These are phyloP conservation scores for Ganaspis brasiliensis DNA, from an alignment of 2,888 invertebrate genomes.

Conservation along the genomic window DNA sequence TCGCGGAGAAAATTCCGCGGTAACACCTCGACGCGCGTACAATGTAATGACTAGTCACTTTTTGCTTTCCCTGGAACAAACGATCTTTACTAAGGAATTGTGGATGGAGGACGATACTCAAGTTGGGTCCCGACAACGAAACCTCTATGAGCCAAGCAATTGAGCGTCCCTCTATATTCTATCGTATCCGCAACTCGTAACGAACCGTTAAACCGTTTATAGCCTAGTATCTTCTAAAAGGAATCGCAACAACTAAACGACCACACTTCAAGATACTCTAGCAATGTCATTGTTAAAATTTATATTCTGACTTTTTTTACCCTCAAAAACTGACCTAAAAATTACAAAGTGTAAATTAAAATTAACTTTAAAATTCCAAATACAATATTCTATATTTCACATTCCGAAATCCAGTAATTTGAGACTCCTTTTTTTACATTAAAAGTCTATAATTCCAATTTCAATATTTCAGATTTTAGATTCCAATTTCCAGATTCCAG, in stretches of 20 bases:
- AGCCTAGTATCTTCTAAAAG: constrained; percentile 65
- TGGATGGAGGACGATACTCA: constrained; percentile 27
- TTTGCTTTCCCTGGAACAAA: constrained; percentile 43
- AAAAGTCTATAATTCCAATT: too few relatives aligned
- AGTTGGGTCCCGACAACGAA: constrained; percentile 27
- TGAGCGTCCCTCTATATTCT: constrained; percentile 26
- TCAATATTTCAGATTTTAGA: too few relatives aligned
- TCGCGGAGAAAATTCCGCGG: constrained; percentile 45
- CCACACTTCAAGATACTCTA: not conserved
- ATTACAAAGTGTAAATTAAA: too few relatives aligned
- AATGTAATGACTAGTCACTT: constrained; percentile 46
- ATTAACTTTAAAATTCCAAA: too few relatives aligned
- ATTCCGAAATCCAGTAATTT: too few relatives aligned
- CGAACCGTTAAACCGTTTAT: constrained; percentile 70
- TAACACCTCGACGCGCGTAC: constrained; percentile 45
- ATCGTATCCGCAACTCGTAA: constrained; percentile 60
- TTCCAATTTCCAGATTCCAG: too few relatives aligned
- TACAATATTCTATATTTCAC: too few relatives aligned
- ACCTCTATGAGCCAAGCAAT: constrained; percentile 27
- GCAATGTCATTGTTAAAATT: constrained; percentile 34
- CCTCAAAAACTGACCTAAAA: too few relatives aligned
- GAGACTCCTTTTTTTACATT: too few relatives aligned
- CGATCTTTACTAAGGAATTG: constrained; percentile 24
- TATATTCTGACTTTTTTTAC: not conserved
- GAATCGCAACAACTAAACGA: not conserved